phyloP scores from a whole-genome alignment of 2,113 vertebrate genomes.

The Lycocorax pyrrhopterus region DNA sequence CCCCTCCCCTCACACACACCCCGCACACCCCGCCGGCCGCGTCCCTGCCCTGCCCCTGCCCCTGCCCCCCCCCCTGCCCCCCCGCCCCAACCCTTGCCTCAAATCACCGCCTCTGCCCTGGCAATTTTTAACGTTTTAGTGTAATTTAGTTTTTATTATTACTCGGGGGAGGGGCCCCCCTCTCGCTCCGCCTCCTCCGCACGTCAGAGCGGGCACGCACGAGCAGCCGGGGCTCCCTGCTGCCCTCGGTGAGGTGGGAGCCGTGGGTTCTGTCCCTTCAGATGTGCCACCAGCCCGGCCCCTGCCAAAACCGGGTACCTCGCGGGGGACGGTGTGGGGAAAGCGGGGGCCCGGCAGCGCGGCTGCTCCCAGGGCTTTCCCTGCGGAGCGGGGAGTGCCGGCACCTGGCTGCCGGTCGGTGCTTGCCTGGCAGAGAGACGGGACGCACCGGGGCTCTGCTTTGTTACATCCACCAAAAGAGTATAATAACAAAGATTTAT shows the following conservation, averaged over 20 bases:
- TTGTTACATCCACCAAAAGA: background rate
- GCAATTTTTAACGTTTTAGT: background rate
- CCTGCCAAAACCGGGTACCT: rapidly evolving
- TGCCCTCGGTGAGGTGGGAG: rapidly evolving
- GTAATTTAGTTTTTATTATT: background rate
- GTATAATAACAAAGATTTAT: background rate
- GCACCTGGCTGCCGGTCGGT: background rate
- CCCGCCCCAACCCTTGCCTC: background rate
- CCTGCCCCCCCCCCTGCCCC: background rate
- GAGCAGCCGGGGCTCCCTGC: rapidly evolving
- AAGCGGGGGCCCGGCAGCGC: background rate
- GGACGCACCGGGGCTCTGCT: background rate
- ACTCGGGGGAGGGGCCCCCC: background rate
- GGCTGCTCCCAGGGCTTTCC: background rate
- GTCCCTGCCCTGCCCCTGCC: too few species aligned
- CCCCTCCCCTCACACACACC: too few species aligned
- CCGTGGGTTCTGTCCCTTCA: rapidly evolving
- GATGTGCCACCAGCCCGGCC: background rate
- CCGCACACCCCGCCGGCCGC: too few species aligned
- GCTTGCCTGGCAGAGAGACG: too few species aligned
- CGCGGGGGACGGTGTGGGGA: background rate
- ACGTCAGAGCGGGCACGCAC: background rate
- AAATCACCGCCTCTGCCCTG: background rate
- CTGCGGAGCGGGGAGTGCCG: background rate
- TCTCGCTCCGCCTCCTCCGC: background rate